phyloP scores from a whole-genome alignment of 2,797 vertebrate genomes.

The Enteromius mattozi region DNA sequence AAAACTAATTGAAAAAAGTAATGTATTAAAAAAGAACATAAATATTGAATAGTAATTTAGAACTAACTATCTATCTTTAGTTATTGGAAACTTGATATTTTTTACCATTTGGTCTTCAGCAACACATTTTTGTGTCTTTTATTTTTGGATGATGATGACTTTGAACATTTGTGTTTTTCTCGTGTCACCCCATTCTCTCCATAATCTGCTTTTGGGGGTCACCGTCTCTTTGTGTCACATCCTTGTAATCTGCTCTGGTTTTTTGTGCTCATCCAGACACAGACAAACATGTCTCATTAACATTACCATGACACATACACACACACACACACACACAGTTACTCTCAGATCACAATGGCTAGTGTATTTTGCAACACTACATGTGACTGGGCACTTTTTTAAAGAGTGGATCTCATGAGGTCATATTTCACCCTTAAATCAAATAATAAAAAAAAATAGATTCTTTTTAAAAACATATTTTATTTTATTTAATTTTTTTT shows the following conservation, averaged over 20 bases:
- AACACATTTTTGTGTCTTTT: conserved; percentile 66
- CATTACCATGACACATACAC: conserved; percentile 17
- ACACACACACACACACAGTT: background rate
- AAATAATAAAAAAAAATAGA: no score
- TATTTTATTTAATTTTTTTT: no score
- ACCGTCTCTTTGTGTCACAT: conserved; percentile 16
- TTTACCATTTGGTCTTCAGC: background rate
- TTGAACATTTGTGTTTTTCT: conserved; percentile 32
- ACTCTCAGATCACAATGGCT: background rate
- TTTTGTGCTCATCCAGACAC: background rate
- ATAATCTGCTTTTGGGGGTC: conserved; percentile 25
- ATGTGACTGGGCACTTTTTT: background rate
- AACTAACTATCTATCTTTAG: background rate
- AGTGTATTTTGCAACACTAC: background rate
- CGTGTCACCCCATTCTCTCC: background rate
- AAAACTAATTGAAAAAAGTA: no score
- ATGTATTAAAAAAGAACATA: background rate
- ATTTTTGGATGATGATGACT: background rate
- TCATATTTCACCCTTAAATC: background rate
- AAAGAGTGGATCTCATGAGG: background rate
- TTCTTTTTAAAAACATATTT: no score
- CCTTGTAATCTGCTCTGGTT: conserved; percentile 9
- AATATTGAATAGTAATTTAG: background rate
- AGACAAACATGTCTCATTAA: conserved; percentile 25
- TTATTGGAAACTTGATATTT: background rate